Percentiles rank a stretch among this genome's conserved stretches.
phyloP scores from a whole-genome alignment of 1,140 invertebrate species.

The Cotesia vestalis region DNA sequence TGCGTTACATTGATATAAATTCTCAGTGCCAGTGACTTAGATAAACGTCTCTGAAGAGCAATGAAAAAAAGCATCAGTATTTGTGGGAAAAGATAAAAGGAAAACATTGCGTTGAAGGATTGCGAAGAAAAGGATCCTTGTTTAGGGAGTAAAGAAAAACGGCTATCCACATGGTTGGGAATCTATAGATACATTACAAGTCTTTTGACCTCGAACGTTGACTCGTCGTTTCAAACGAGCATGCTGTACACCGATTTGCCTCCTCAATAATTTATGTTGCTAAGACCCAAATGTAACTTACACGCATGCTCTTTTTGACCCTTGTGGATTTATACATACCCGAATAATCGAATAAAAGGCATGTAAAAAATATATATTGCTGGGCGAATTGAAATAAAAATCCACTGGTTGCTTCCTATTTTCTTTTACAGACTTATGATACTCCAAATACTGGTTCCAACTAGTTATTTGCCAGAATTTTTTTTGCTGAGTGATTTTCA shows the following conservation, averaged over 20 bases:
- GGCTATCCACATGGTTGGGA: conserved; percentile 51
- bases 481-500: neutral
- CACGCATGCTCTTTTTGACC: conserved; percentile 12
- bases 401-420: conserved; percentile 59
- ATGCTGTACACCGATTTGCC: conserved; percentile 14
- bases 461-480: conserved; percentile 44
- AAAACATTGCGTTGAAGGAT: neutral
- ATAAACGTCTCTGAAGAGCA: neutral
- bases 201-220: conserved; percentile 38
- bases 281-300: neutral
- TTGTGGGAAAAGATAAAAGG: conserved; percentile 2
- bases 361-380: conserved; percentile 50
- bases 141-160: conserved; percentile 22
- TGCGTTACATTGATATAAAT: neutral
- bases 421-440: conserved; percentile 44
- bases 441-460: conserved; percentile 39
- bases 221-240: neutral
- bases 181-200: conserved; percentile 44
- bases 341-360: conserved; percentile 10
- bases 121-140: conserved; percentile 7
- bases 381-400: conserved; percentile 59
- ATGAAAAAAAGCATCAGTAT: neutral
- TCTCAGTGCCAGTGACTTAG: neutral
- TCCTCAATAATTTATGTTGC: conserved; percentile 31
- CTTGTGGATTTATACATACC: neutral